phyloP scores from a whole-genome alignment of 2,888 invertebrate species.

The Palloptera scutellata region DNA sequence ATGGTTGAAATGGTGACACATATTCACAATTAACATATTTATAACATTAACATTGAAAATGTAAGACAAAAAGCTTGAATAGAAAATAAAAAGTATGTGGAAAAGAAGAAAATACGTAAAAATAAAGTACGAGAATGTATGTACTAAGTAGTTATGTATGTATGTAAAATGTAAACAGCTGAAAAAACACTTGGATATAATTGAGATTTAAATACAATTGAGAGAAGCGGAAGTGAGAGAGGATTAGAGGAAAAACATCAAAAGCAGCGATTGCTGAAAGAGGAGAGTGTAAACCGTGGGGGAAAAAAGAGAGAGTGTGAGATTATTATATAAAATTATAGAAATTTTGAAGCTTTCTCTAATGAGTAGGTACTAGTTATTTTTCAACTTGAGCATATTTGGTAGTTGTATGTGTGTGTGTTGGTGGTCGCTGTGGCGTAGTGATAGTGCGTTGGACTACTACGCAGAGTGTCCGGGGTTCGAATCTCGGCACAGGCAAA shows the following conservation, averaged over 20 bases:
- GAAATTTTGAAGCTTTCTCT: too few species aligned
- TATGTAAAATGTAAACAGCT: neutral
- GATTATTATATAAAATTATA: too few species aligned
- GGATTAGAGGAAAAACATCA: too few species aligned
- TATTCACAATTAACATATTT: neutral
- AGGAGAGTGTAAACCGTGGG: neutral
- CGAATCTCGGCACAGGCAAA: too few species aligned
- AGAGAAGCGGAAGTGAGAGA: neutral
- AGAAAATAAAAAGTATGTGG: neutral
- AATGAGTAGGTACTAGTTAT: too few species aligned
- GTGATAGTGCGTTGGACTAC: too few species aligned
- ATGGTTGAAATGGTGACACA: neutral
- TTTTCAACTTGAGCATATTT: slow-evolving; percentile 44
- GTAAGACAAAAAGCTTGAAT: neutral
- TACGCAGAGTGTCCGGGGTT: too few species aligned
- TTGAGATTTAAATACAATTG: slow-evolving; percentile 1
- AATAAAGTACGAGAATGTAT: neutral
- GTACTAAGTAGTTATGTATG: neutral
- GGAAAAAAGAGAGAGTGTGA: neutral
- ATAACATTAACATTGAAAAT: neutral
- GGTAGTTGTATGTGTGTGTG: slow-evolving; percentile 36
- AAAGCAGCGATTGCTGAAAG: neutral
- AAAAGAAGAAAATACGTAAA: slow-evolving; percentile 1
- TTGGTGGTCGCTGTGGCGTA: neutral
- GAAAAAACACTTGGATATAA: neutral